phyloP scores from a whole-genome alignment of 2,113 vertebrate genomes.

The Reinhardtius hippoglossoides region DNA sequence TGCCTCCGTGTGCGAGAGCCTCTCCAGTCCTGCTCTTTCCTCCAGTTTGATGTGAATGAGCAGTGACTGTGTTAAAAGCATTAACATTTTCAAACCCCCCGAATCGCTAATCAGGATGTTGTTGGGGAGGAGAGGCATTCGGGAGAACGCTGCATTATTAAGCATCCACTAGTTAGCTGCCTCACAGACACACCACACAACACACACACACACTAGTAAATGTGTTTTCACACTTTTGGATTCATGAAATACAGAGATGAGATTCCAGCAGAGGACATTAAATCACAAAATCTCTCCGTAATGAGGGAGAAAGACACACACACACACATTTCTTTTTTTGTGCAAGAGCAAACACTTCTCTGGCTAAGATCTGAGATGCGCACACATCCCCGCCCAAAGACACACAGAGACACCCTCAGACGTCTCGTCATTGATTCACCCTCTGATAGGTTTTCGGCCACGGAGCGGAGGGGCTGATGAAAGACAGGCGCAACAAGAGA shows the following conservation, averaged over 20 bases:
- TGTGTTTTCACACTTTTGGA: slow-evolving; percentile 50
- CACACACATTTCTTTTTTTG: not conserved
- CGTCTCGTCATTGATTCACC: slow-evolving; percentile 64
- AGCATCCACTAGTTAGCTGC: slow-evolving; percentile 65
- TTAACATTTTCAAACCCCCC: slow-evolving; percentile 78
- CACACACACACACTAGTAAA: slow-evolving; percentile 17
- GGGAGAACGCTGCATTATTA: slow-evolving; percentile 73
- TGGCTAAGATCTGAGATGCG: not conserved
- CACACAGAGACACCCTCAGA: slow-evolving; percentile 17
- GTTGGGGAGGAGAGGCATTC: slow-evolving; percentile 73
- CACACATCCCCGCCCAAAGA: slow-evolving; percentile 24
- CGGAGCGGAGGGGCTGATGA: slow-evolving; percentile 69
- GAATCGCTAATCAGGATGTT: slow-evolving; percentile 74
- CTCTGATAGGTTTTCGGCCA: slow-evolving; percentile 67
- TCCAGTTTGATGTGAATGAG: slow-evolving; percentile 63
- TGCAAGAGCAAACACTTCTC: slow-evolving; percentile 5
- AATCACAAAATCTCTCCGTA: slow-evolving; percentile 44
- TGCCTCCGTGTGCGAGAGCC: slow-evolving; percentile 17
- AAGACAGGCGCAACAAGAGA: slow-evolving; percentile 73
- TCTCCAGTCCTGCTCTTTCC: slow-evolving; percentile 11
- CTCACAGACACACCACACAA: slow-evolving; percentile 42
- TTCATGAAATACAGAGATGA: slow-evolving; percentile 44
- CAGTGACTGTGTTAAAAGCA: slow-evolving; percentile 76
- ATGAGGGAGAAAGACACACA: slow-evolving; percentile 45
- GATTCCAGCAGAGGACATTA: slow-evolving; percentile 25